These are phyloP conservation scores for Poeciliopsis paucimaculata DNA, from an alignment of 2,797 vertebrate species.

Conservation along the genomic window DNA sequence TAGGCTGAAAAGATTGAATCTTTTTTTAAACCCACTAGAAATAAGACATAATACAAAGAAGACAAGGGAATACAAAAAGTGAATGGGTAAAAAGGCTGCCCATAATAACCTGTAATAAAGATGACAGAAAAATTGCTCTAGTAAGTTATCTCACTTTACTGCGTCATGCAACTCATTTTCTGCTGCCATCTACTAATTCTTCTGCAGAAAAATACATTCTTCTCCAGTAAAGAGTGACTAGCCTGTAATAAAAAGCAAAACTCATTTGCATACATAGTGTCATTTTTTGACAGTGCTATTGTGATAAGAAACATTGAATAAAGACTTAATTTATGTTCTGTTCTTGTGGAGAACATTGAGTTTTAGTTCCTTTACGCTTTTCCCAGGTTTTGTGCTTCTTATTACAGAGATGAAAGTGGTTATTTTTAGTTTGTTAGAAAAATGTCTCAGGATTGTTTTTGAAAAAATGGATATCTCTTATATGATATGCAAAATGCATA, in stretches of 20 bases:
- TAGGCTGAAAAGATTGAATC: background rate
- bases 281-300: constrained; percentile 20
- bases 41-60: constrained; percentile 5
- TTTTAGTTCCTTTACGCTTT: background rate
- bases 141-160: constrained; percentile 32
- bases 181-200: constrained; percentile 26
- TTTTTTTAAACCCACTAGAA: background rate
- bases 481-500: no score
- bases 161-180: constrained; percentile 32
- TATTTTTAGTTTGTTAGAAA: background rate
- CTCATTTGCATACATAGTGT: constrained; percentile 13
- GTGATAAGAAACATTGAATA: constrained; percentile 24
- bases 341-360: constrained; percentile 20
- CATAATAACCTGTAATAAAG: constrained; percentile 13
- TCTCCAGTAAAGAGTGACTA: constrained; percentile 11
- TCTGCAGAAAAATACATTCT: constrained; percentile 23
- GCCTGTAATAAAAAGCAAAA: constrained; percentile 23
- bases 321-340: constrained; percentile 20
- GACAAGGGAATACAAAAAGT: background rate
- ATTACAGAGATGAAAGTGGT: background rate
- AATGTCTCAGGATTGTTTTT: background rate
- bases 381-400: background rate
- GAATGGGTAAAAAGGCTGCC: background rate
- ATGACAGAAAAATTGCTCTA: constrained; percentile 7
- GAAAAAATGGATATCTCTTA: background rate